Evolutionary conservation across 2,797 vertebrate species (phyloP).

Genomic region (Anguilla marmorata): DNA sequence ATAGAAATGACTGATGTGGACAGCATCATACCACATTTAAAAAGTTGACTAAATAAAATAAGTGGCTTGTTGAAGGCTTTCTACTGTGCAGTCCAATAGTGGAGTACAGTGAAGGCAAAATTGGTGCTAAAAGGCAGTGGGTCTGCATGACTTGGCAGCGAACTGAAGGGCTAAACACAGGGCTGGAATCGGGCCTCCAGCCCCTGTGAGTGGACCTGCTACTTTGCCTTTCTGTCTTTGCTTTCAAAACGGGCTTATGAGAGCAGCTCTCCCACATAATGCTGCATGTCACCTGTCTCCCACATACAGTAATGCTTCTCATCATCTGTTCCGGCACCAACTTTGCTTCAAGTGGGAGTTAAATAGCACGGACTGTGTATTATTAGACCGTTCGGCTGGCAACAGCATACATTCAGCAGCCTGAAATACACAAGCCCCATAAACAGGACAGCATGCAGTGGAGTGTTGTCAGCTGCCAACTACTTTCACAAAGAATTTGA

Average conservation of each 20-base stretch:
- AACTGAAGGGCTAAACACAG: neutral
- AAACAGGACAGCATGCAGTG: neutral
- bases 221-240: slow-evolving; percentile 16
- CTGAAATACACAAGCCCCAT: neutral
- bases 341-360: slow-evolving; percentile 40
- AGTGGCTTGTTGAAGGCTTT: neutral
- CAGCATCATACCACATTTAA: neutral
- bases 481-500: slow-evolving; percentile 25
- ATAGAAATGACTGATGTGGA: neutral
- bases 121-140: slow-evolving; percentile 7
- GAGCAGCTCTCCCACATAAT: slow-evolving; percentile 33
- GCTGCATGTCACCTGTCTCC: slow-evolving; percentile 27
- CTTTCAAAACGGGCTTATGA: slow-evolving; percentile 20
- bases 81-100: neutral
- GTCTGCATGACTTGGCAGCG: slow-evolving; percentile 3
- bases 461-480: neutral
- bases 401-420: slow-evolving; percentile 29
- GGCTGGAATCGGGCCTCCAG: neutral
- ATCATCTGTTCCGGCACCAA: slow-evolving; percentile 30
- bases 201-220: slow-evolving; percentile 12
- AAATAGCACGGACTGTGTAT: slow-evolving; percentile 28
- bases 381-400: slow-evolving; percentile 33
- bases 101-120: slow-evolving; percentile 5
- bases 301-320: slow-evolving; percentile 29
- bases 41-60: neutral